phyloP scores from a whole-genome alignment of 2,888 invertebrate genomes.

The Lochmaea capreae region DNA sequence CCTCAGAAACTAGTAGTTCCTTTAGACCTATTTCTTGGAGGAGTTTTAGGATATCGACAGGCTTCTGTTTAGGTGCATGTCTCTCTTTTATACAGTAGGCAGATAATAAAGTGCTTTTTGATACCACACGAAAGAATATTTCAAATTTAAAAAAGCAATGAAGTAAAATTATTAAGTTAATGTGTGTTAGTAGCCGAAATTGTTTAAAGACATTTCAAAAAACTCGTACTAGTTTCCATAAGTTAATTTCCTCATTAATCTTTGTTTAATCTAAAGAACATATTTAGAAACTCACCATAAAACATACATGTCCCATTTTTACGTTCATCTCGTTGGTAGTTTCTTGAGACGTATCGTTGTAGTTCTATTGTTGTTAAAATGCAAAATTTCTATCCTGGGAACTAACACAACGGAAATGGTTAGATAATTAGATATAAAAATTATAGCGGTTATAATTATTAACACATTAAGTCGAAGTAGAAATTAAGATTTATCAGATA shows the following conservation, averaged over 20 bases:
- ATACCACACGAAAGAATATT: no score
- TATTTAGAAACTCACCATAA: conserved; percentile 24
- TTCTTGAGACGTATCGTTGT: conserved; percentile 35
- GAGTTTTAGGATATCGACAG: no score
- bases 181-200: no score
- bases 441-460: conserved; percentile 51
- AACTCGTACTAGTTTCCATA: no score
- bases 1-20: no score
- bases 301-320: conserved; percentile 25
- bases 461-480: conserved; percentile 48
- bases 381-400: conserved; percentile 49
- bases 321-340: conserved; percentile 19
- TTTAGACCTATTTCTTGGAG: no score
- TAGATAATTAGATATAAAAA: conserved; percentile 49
- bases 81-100: no score
- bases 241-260: conserved; percentile 20
- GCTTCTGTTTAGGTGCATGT: no score
- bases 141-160: no score
- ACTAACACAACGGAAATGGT: conserved; percentile 51
- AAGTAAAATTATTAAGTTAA: no score
- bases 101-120: no score
- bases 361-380: conserved; percentile 47
- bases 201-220: no score
- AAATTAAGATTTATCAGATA: conserved; percentile 39
- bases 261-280: conserved; percentile 3